phyloP scores from a whole-genome alignment of 2,113 vertebrate genomes.

The Xenopus borealis region DNA sequence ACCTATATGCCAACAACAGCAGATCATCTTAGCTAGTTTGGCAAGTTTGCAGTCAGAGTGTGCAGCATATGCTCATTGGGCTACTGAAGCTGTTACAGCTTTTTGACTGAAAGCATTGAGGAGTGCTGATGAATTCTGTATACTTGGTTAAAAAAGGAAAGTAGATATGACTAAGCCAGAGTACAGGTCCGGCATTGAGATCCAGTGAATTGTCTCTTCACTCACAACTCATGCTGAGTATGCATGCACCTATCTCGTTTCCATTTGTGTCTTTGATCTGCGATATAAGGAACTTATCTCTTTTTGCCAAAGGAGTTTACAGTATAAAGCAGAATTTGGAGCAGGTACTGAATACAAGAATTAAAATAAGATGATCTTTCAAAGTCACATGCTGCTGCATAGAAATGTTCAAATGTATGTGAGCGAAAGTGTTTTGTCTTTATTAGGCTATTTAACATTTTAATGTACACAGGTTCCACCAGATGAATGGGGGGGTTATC shows the following conservation, averaged over 20 bases:
- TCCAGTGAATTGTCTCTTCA: not conserved
- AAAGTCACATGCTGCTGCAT: no score
- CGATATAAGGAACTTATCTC: not conserved
- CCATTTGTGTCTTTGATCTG: not conserved
- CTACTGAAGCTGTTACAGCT: not conserved
- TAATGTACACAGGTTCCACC: conserved; percentile 81
- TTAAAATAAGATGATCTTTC: no score
- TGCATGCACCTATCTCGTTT: not conserved
- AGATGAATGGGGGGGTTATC: conserved; percentile 90
- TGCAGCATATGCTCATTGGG: no score
- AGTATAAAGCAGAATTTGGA: not conserved
- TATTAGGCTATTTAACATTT: not conserved
- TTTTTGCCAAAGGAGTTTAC: not conserved
- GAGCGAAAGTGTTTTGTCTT: not conserved
- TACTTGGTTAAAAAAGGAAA: conserved; percentile 2
- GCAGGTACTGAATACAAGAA: no score
- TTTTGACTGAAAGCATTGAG: conserved; percentile 2
- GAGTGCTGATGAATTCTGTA: conserved; percentile 7
- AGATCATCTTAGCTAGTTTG: no score
- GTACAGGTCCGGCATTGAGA: not conserved
- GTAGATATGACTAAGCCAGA: not conserved
- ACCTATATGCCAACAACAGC: no score
- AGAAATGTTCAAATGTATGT: no score
- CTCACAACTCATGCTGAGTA: not conserved
- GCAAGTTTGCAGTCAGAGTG: no score